Conservation (phyloP, 2,888 invertebrate genomes). For the Drosophila ezoana region DNA sequence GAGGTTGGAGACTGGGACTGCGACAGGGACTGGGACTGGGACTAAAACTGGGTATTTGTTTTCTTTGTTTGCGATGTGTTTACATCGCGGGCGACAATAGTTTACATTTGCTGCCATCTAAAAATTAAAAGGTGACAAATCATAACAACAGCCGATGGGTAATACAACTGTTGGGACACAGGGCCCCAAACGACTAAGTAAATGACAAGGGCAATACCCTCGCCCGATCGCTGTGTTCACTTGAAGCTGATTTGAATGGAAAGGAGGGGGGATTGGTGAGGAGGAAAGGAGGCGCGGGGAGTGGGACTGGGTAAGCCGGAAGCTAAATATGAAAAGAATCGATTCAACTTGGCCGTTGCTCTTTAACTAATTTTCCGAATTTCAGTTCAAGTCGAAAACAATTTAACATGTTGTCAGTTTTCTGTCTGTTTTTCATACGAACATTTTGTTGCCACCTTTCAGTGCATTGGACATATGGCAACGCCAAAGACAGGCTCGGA, state of each 20-base stretch:
- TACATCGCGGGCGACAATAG: slow-evolving; percentile 74
- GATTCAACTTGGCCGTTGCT: not conserved
- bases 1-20: slow-evolving; percentile 10
- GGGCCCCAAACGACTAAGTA: slow-evolving; percentile 11
- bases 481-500: no score
- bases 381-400: no score
- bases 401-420: no score
- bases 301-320: slow-evolving; percentile 19
- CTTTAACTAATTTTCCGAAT: no score
- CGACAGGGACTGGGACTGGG: slow-evolving; percentile 23
- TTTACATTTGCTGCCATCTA: slow-evolving; percentile 76
- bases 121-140: slow-evolving; percentile 78
- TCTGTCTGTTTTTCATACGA: no score
- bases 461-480: no score
- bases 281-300: no score
- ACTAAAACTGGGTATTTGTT: slow-evolving; percentile 59
- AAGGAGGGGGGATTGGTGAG: no score
- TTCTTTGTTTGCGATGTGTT: slow-evolving; percentile 65
- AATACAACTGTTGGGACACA: slow-evolving; percentile 8
- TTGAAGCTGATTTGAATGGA: not conserved
- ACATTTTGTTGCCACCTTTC: no score
- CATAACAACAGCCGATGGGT: slow-evolving; percentile 65
- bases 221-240: slow-evolving; percentile 5
- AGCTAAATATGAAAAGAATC: slow-evolving; percentile 14
- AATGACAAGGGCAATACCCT: slow-evolving; percentile 53